A percentile compares a stretch with the other conserved stretches of the same genome.
These are phyloP conservation scores for Trematomus bernacchii DNA, from an alignment of 2,797 vertebrate genomes.

Conservation along the genomic window DNA sequence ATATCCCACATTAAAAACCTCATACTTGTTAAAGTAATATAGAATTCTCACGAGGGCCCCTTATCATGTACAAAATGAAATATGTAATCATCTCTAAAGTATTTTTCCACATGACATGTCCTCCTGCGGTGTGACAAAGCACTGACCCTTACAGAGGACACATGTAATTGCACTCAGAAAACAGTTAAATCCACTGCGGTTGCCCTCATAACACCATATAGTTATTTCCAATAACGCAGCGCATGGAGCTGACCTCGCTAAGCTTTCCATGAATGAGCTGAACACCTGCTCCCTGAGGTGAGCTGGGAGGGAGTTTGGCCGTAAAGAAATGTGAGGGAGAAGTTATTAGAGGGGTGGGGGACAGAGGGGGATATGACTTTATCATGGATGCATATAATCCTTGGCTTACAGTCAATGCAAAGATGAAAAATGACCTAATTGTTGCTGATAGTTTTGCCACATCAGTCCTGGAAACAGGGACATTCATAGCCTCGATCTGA, in stretches of 20 bases:
- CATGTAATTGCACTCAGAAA: slow-evolving; percentile 58
- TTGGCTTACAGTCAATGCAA: slow-evolving; percentile 35
- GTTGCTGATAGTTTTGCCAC: slow-evolving; percentile 44
- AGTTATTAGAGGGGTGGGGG: slow-evolving; percentile 43
- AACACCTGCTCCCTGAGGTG: slow-evolving; percentile 75
- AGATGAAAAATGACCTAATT: slow-evolving; percentile 9
- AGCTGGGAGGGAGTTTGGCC: slow-evolving; percentile 30
- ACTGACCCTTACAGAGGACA: slow-evolving; percentile 50
- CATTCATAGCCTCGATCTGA: not conserved
- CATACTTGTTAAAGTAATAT: slow-evolving; percentile 46
- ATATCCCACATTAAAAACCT: slow-evolving; percentile 28
- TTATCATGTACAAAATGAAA: slow-evolving; percentile 55
- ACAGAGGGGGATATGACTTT: slow-evolving; percentile 35
- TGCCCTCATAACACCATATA: slow-evolving; percentile 39
- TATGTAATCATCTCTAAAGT: slow-evolving; percentile 26
- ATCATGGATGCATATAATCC: slow-evolving; percentile 18
- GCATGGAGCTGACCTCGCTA: slow-evolving; percentile 36
- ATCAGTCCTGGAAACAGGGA: slow-evolving; percentile 35
- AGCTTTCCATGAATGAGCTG: slow-evolving; percentile 55
- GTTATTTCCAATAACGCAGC: slow-evolving; percentile 58
- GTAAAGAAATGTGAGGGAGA: slow-evolving; percentile 38
- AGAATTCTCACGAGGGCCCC: slow-evolving; percentile 38
- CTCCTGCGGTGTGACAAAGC: slow-evolving; percentile 44
- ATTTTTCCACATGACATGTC: slow-evolving; percentile 52
- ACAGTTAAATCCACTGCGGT: slow-evolving; percentile 41